Percentiles rank a stretch among this genome's conserved stretches.
Evolutionary conservation across 2,113 vertebrate genomes (phyloP).

Genomic region (Sterrhoptilus dennistouni): DNA sequence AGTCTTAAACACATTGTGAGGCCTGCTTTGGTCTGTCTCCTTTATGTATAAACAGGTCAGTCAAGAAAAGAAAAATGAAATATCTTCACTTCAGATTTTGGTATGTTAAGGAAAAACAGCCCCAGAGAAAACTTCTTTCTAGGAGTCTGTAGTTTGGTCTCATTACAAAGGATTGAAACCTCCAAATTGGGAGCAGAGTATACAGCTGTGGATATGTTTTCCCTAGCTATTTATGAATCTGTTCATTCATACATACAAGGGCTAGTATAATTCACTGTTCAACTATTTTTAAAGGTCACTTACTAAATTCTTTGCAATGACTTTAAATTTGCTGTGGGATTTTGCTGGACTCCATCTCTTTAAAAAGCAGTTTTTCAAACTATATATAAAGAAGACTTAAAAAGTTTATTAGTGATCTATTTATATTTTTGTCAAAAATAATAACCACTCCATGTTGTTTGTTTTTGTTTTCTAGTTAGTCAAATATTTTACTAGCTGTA

Average conservation of each 20-base stretch:
- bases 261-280: neutral
- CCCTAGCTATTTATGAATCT: neutral
- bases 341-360: neutral
- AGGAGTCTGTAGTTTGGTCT: neutral
- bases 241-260: neutral
- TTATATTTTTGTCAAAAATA: conserved; percentile 49
- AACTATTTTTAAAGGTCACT: conserved; percentile 3
- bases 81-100: neutral
- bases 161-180: neutral
- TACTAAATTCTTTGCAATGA: neutral
- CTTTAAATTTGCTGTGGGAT: neutral
- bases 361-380: neutral
- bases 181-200: neutral
- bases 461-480: conserved; percentile 50
- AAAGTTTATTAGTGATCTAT: neutral
- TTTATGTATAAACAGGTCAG: neutral
- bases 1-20: neutral
- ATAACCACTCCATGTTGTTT: neutral
- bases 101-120: neutral
- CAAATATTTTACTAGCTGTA: conserved; percentile 64
- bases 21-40: neutral
- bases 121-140: neutral
- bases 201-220: neutral
- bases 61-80: neutral
- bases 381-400: neutral